phyloP scores from a whole-genome alignment of 2,113 vertebrate genomes.

The Campylomormyrus numenius region DNA sequence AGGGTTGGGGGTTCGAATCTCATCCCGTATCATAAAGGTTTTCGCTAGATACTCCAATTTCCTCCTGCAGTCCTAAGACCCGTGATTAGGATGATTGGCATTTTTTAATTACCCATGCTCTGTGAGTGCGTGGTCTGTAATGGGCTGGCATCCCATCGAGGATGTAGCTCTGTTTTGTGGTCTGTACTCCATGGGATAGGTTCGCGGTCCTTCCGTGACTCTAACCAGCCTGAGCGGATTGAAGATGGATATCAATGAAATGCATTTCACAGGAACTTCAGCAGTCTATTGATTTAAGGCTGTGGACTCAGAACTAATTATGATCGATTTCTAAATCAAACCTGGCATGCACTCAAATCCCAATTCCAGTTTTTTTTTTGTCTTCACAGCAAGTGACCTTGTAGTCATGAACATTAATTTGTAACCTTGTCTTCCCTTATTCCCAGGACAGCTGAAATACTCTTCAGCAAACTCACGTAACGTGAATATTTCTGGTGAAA shows the following conservation, averaged over 20 bases:
- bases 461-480: not conserved
- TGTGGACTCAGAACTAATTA: not conserved
- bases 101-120: not conserved
- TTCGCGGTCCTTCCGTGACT: not conserved
- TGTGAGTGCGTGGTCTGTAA: not conserved
- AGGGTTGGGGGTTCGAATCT: not conserved
- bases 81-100: not conserved
- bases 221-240: not conserved
- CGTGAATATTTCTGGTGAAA: not conserved
- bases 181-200: not conserved
- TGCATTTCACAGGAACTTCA: not conserved
- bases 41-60: not conserved
- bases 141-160: not conserved
- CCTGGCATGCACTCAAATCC: not conserved
- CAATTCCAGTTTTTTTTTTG: not conserved
- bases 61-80: not conserved
- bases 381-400: not conserved
- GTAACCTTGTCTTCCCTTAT: not conserved
- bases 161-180: not conserved
- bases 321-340: not conserved
- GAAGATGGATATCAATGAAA: not conserved
- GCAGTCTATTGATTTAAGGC: not conserved
- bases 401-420: not conserved
- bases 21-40: not conserved
- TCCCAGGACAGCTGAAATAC: not conserved